Evolutionary conservation across 2,113 vertebrate genomes (phyloP), one percentile per base, ranked within the genome.

Genomic region (Rhadina sibilatrix): DNA sequence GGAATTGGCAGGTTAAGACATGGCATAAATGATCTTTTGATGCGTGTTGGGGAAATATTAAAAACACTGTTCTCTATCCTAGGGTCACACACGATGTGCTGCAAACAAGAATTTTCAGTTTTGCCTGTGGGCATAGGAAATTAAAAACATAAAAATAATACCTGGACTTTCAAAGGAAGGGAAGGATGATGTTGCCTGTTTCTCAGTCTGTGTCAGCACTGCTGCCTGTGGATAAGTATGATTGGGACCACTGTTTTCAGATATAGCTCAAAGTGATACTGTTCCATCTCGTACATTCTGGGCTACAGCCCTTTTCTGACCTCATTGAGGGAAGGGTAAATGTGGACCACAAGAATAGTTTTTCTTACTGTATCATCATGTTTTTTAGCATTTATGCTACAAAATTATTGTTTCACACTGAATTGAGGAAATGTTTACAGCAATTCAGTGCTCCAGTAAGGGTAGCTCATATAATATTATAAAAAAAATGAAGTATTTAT

Each of bases 81-180:
- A 18, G 38, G 2, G 65, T 89, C 69, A 79, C 53, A 71, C 57
- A n/a, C 52, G 64, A 3, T 46, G 21, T 87, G 70, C 64, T 82
- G 23, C 7, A 3, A 68, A 16, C 38, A 59, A 54, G 65, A 75
- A 5, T 90, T 93, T 44, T 37, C 52, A 87, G 42, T 21, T 78
- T 78, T 78, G 84, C 82, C 90, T 63, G 38, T 82, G 61, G 90
- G 28, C 38, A 71, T 15, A 65, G 52, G 47, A 89, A 90, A 96
- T 92, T 87, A 92, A 90, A 77, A 66, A 28, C 82, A 77, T 49
- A 70, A 57, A 94, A 94, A 70, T 74, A 87, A 87, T 81, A 28
- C 28, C 24, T 65, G 30, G 46, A n/a, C n/a, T 89, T 94, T 91
- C 22, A 65, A 64, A 65, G 52, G 22, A 84, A 78, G 24, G 4